Conservation (phyloP, 2,888 invertebrate species). For the Agriopis marginaria region DNA sequence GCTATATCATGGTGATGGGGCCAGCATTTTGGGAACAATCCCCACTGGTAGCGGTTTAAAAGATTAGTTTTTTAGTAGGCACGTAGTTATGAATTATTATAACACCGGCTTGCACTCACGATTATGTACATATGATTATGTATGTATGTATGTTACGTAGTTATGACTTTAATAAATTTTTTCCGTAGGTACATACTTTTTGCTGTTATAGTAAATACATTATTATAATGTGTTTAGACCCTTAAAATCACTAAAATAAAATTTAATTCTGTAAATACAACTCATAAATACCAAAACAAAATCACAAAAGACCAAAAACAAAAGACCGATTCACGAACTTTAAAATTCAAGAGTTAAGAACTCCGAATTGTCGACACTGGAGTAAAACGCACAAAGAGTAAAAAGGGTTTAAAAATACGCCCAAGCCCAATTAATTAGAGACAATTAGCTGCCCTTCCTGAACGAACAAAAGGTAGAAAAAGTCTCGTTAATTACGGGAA, state of each 20-base stretch:
- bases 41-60: no score
- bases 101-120: no score
- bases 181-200: no score
- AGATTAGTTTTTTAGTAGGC: no score
- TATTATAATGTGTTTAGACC: no score
- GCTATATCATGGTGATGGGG: no score
- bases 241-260: neutral
- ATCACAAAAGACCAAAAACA: constrained; percentile 57
- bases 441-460: constrained; percentile 83
- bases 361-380: constrained; percentile 61
- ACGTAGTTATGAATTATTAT: no score
- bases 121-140: no score
- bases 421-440: constrained; percentile 82
- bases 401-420: constrained; percentile 73
- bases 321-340: constrained; percentile 61
- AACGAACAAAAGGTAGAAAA: constrained; percentile 83
- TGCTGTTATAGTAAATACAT: no score
- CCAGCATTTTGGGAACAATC: no score
- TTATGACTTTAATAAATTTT: no score
- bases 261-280: constrained; percentile 3
- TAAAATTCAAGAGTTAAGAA: constrained; percentile 63
- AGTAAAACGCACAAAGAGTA: constrained; percentile 64
- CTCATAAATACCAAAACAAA: constrained; percentile 42
- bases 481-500: constrained; percentile 78
- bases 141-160: no score